Evolutionary conservation across 2,113 vertebrate species (phyloP).

Genomic region (Nothobranchius kuhntae): DNA sequence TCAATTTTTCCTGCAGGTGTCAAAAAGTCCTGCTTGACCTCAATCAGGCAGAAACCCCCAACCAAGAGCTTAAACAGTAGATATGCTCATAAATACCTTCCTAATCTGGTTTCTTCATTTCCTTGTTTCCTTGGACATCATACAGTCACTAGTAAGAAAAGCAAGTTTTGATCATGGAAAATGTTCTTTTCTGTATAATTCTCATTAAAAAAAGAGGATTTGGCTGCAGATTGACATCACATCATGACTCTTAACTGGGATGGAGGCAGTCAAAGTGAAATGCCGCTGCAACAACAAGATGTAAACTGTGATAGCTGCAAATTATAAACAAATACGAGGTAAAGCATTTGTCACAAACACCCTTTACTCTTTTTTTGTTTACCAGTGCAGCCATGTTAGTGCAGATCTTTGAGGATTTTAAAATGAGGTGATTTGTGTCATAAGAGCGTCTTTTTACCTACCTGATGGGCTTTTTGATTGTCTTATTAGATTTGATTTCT

Average conservation of each 20-base stretch:
- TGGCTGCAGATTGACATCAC: neutral
- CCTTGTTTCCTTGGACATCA: no score
- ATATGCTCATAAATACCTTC: neutral
- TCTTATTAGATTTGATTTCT: constrained; percentile 42
- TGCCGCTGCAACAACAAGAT: constrained; percentile 44
- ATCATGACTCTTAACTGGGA: constrained; percentile 9
- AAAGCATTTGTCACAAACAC: constrained; percentile 17
- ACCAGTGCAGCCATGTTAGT: neutral
- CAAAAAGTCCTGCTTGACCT: constrained; percentile 3
- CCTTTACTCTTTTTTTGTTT: constrained; percentile 3
- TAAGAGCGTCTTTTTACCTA: neutral
- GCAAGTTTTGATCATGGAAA: neutral
- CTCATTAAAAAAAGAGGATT: constrained; percentile 19
- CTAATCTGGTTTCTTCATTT: no score
- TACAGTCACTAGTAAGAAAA: no score
- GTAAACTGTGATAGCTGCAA: constrained; percentile 35
- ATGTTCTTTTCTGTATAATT: constrained; percentile 1
- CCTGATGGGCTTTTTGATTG: constrained; percentile 27
- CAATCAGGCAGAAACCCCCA: neutral
- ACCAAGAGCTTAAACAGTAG: neutral
- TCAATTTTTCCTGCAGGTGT: constrained; percentile 9
- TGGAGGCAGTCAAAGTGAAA: constrained; percentile 42
- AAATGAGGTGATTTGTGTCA: no score
- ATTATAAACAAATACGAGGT: constrained; percentile 37
- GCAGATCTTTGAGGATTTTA: no score